Evolutionary conservation across 2,797 vertebrate species (phyloP).

Genomic region (Botia almorhae): DNA sequence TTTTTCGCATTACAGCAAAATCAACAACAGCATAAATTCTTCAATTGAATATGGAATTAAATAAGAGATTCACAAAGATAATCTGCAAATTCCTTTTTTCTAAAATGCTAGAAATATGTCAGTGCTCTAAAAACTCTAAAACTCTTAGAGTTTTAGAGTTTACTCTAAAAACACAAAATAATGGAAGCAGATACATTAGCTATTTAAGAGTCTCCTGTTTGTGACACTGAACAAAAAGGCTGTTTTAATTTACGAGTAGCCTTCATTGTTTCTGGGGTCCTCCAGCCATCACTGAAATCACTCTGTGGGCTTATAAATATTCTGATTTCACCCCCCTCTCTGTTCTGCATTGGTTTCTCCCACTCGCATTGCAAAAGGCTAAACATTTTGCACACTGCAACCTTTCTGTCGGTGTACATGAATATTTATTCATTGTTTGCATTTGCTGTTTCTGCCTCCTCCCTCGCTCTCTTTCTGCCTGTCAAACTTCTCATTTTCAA

Average conservation of each 20-base stretch:
- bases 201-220: constrained; percentile 9
- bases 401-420: constrained; percentile 61
- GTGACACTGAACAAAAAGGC: constrained; percentile 32
- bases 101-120: constrained; percentile 19
- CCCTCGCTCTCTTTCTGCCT: constrained; percentile 19
- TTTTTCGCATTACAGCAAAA: constrained; percentile 6
- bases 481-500: constrained; percentile 40
- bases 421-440: constrained; percentile 60
- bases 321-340: constrained; percentile 42
- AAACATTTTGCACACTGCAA: constrained; percentile 53
- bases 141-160: too few relatives aligned
- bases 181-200: not conserved
- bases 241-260: constrained; percentile 16
- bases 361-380: constrained; percentile 57
- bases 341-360: constrained; percentile 39
- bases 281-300: constrained; percentile 36
- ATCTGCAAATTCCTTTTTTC: constrained; percentile 4
- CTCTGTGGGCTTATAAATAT: constrained; percentile 35
- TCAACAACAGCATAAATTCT: not conserved
- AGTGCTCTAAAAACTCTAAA: constrained; percentile 16
- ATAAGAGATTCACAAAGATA: not conserved
- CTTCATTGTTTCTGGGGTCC: constrained; percentile 20
- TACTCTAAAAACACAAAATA: too few relatives aligned
- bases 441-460: constrained; percentile 34
- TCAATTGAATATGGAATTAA: not conserved